Conservation (phyloP, 1,140 invertebrate species). For the Psilanteris sp. region DNA sequence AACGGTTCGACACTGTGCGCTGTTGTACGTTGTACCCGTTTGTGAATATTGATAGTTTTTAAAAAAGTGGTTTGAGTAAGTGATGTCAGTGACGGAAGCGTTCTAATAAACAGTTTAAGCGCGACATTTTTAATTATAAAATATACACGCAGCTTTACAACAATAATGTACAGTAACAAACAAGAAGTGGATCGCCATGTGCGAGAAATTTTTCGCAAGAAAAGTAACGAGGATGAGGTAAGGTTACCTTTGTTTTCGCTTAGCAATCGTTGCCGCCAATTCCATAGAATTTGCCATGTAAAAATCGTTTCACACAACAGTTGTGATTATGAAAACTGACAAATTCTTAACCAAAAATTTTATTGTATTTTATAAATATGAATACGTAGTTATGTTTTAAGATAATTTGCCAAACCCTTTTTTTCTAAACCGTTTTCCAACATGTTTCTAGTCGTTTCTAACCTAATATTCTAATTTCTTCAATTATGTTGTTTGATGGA, state of each 20-base stretch:
- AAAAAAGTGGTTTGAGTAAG: constrained; percentile 1
- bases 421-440: no score
- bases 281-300: no score
- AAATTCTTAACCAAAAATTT: no score
- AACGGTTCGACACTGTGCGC: constrained; percentile 11
- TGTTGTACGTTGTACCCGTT: not conserved
- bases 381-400: no score
- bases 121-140: not conserved
- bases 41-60: not conserved
- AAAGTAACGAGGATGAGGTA: constrained; percentile 85
- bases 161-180: constrained; percentile 85
- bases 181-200: constrained; percentile 86
- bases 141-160: not conserved
- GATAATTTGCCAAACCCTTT: no score
- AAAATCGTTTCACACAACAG: no score
- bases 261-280: no score
- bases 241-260: constrained; percentile 65
- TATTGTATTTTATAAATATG: no score
- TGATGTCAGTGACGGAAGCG: not conserved
- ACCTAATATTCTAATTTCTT: no score
- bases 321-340: no score
- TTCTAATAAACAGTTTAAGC: not conserved
- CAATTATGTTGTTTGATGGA: no score
- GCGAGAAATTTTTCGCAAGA: constrained; percentile 83
- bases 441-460: no score